phyloP scores from a whole-genome alignment of 2,888 invertebrate genomes.

The Volucella inflata region DNA sequence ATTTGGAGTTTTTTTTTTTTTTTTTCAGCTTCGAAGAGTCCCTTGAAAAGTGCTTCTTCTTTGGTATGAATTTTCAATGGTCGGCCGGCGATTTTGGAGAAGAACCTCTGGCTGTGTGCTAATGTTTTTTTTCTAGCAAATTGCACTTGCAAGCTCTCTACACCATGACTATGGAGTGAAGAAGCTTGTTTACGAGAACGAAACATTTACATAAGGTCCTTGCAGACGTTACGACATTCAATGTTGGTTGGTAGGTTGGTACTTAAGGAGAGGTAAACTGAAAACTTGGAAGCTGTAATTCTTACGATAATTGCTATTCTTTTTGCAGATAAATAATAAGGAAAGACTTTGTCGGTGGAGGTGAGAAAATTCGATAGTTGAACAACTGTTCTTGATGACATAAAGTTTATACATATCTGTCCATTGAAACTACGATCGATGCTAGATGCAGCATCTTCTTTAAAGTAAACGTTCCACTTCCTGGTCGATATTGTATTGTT shows the following conservation, averaged over 20 bases:
- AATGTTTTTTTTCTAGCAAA: slow-evolving; percentile 34
- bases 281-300: not conserved
- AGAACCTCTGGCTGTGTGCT: slow-evolving; percentile 31
- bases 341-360: no score
- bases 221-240: not conserved
- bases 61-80: slow-evolving; percentile 12
- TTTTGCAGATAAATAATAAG: no score
- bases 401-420: no score
- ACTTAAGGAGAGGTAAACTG: not conserved
- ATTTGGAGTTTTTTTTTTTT: slow-evolving; percentile 7
- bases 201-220: not conserved
- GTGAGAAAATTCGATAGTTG: no score
- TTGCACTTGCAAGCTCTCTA: not conserved
- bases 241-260: not conserved
- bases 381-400: no score
- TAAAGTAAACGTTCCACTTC: no score
- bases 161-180: not conserved
- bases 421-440: no score
- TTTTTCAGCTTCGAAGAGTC: slow-evolving; percentile 10
- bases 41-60: slow-evolving; percentile 17
- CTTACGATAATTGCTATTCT: no score
- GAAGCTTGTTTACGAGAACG: not conserved
- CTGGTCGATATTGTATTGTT: no score
- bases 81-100: slow-evolving; percentile 13
- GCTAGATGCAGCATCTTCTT: no score